Conservation (phyloP, 2,888 invertebrate species). For the Calephelis perditalis region DNA sequence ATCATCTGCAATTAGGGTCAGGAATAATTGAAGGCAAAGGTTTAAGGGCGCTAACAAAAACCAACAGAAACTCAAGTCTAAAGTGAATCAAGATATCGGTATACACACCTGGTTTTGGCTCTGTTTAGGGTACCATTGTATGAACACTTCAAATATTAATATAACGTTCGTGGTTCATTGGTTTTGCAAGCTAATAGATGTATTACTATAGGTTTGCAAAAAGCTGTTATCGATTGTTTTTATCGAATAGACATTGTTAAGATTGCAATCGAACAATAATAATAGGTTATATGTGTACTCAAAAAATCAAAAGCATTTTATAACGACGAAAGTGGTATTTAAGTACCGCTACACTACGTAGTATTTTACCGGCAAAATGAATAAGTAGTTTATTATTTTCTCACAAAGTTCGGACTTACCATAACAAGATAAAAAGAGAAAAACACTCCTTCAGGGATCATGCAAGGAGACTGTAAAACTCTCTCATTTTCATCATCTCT, state of each 20-base stretch:
- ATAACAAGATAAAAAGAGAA: too few relatives aligned
- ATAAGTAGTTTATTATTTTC: too few relatives aligned
- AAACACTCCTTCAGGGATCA: too few relatives aligned
- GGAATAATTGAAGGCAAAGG: conserved; percentile 71
- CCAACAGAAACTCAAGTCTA: conserved; percentile 58
- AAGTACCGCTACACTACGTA: too few relatives aligned
- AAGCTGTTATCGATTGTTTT: neutral
- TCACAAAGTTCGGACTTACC: too few relatives aligned
- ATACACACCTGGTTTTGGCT: conserved; percentile 70
- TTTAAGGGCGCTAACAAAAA: conserved; percentile 62
- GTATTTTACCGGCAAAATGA: too few relatives aligned
- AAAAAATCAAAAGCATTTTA: too few relatives aligned
- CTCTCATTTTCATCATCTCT: too few relatives aligned
- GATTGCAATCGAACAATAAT: neutral
- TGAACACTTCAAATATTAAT: conserved; percentile 58
- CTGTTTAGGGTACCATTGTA: conserved; percentile 44
- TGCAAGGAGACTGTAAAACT: too few relatives aligned
- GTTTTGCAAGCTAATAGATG: conserved; percentile 35
- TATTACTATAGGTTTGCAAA: conserved; percentile 1
- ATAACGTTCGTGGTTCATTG: conserved; percentile 64
- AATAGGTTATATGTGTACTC: neutral
- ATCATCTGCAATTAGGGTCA: conserved; percentile 77
- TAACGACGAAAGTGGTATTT: too few relatives aligned
- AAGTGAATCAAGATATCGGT: conserved; percentile 73
- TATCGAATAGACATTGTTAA: neutral